Evolutionary conservation across 2,113 vertebrate species (phyloP).

Genomic region (Bungarus multicinctus): DNA sequence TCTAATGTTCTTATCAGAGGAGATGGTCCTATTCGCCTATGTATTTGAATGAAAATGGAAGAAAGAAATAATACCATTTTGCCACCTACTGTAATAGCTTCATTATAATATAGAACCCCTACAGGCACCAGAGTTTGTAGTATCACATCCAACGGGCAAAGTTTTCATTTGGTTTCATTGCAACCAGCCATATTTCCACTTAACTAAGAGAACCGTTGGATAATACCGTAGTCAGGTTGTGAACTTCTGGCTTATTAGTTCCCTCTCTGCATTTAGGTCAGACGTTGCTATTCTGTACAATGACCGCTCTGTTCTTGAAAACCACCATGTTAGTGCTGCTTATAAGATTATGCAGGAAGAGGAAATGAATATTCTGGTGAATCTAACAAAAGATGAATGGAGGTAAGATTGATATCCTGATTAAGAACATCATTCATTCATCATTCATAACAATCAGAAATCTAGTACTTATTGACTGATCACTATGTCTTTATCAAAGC

Average conservation of each 20-base stretch:
- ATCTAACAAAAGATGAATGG: conserved; percentile 97
- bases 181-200: neutral
- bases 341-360: conserved; percentile 97
- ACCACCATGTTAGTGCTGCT: conserved; percentile 96
- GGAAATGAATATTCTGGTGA: conserved; percentile 95
- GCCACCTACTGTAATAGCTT: neutral
- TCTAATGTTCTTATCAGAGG: neutral
- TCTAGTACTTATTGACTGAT: neutral
- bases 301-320: conserved; percentile 95
- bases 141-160: neutral
- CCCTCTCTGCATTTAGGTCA: conserved; percentile 75
- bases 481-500: neutral
- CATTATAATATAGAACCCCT: neutral
- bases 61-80: neutral
- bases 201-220: neutral
- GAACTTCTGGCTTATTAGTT: neutral
- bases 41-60: neutral
- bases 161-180: neutral
- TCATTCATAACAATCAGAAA: neutral
- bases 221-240: neutral
- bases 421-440: neutral
- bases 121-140: no score
- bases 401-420: conserved; percentile 73
- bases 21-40: neutral
- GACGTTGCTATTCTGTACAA: conserved; percentile 97